Evolutionary conservation across 2,888 invertebrate species (phyloP), one percentile per base, ranked within the genome.

Genomic region (Dilophus febrilis): DNA sequence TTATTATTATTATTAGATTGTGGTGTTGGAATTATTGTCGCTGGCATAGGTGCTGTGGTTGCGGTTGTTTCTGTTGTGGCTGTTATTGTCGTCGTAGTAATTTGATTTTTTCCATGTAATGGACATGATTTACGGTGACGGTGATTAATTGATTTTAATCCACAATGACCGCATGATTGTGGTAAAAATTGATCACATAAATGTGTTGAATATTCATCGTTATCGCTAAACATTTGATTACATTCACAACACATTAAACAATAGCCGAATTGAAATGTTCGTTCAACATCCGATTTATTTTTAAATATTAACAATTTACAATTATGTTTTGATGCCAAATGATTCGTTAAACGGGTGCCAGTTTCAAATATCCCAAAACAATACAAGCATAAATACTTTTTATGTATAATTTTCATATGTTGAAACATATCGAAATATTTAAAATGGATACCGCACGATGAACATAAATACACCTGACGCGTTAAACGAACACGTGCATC

Each of bases 391-490:
- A 85, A 79, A 54, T 78, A 81, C 40, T 83, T 71, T 50, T 77
- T 75, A 57, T 88, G 87, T 42, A 77, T 73, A 53, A 85, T 83
- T 40, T 80, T 70, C 75, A 86, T 85, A 51, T 87, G 87, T 35
- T 83, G 60, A 56, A 85, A 86, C 43, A 86, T 67, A 61, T 84
- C 82, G 82, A 84, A 85, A 52, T 82, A 81, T 59, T 85, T 83
- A 63, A 83, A 85, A 53, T 84, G 84, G 11, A 79, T 82, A 34
- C 77, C 79, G 57, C 86, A 86, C 1, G 81, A 78, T 12, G 82
- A 78, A 57, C 86, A 86, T 38, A 84, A 63, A 57, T 80, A 86
- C 44, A 83, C 81, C 57, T 82, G 81, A 33, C 79, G 66, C n/a
- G 78, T 77, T 34, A 77, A 71, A 54, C 75, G 68, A 36, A 77